Evolutionary conservation across 1,140 invertebrate genomes (phyloP).

Genomic region (Monochamus saltuarius): DNA sequence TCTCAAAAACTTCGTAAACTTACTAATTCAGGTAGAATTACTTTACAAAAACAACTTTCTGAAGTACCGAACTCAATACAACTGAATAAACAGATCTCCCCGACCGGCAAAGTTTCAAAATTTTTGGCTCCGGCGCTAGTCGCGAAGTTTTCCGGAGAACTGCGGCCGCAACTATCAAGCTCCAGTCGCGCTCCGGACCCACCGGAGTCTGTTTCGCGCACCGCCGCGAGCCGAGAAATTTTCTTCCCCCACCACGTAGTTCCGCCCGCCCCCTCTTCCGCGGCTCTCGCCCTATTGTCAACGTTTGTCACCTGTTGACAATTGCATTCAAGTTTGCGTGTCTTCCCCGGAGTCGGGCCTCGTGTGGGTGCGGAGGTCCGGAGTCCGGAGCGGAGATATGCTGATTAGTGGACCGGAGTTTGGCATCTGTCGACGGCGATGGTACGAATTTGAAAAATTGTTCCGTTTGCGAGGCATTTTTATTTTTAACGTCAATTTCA

Average conservation of each 20-base stretch:
- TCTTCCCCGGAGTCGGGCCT: neutral
- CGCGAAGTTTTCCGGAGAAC: slow-evolving; percentile 7
- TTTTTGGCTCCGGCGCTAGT: neutral
- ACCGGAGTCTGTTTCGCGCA: slow-evolving; percentile 4
- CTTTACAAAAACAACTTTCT: too few relatives aligned
- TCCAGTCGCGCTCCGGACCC: slow-evolving; percentile 3
- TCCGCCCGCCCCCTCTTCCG: neutral
- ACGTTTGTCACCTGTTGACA: slow-evolving; percentile 11
- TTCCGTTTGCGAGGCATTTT: too few relatives aligned
- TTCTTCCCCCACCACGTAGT: neutral
- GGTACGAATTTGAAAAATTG: neutral
- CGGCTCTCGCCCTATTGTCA: neutral
- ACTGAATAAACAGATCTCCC: neutral
- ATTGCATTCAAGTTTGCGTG: slow-evolving; percentile 5
- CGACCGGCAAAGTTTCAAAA: slow-evolving; percentile 1
- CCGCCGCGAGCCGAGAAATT: slow-evolving; percentile 1
- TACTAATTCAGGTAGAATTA: too few relatives aligned
- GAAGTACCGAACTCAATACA: neutral
- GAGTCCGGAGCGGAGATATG: neutral
- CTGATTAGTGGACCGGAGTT: neutral
- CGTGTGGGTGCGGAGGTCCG: too few relatives aligned
- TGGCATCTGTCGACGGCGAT: neutral
- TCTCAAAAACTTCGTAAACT: too few relatives aligned
- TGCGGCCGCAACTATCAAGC: neutral
- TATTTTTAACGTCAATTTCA: too few relatives aligned